Base-by-base conservation (phyloP, 2,888 invertebrate species). In the Drosophila antonietae region DNA sequence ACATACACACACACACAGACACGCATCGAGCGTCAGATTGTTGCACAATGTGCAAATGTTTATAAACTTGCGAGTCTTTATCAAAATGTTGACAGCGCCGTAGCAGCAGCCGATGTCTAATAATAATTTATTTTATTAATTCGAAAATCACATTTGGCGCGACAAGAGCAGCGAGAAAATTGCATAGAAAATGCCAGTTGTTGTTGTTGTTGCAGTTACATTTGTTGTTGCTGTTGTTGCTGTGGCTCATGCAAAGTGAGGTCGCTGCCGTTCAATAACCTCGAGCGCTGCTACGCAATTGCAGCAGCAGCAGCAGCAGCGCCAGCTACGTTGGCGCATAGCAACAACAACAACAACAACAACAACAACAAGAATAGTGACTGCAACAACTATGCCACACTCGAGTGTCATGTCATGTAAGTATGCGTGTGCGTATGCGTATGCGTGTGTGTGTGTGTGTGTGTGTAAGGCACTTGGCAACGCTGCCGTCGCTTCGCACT, bases 191-290 rank as follows among this genome's bases (percentile, higher is more conserved):
- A 73, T 83, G 76, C 6, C 33, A 33, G 9, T 58, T 35, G 62
- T 20, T 20, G 62, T 47, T 56, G 69, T 12, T 15, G 75, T 41
- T 47, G 63, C 41, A 46, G 72, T n/a, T 18, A 55, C 23, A 23
- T 23, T 9, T 39, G 58, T 10, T 46, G 73, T 31, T 63, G 69
- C 7, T 52, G 58, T 23, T 33, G 60, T 3, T 52, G 69, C 44
- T 70, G 68, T 68, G 73, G 56, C 77, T 73, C 73, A 78, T 84
- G 88, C 86, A 84, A 81, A 90, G 91, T 89, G 91, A 90, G 91
- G 91, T 91, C 91, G 91, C 89, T 90, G 89, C 85, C 91, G 91
- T 91, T 91, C 91, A 91, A 91, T 91, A 91, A 91, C 88, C 90
- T 85, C 88, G 73, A 81, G 75, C 81, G 60, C 60, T 61, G 83